Base-by-base conservation (phyloP, 1,140 invertebrate genomes). In the Phymorhynchus buccinoides region DNA sequence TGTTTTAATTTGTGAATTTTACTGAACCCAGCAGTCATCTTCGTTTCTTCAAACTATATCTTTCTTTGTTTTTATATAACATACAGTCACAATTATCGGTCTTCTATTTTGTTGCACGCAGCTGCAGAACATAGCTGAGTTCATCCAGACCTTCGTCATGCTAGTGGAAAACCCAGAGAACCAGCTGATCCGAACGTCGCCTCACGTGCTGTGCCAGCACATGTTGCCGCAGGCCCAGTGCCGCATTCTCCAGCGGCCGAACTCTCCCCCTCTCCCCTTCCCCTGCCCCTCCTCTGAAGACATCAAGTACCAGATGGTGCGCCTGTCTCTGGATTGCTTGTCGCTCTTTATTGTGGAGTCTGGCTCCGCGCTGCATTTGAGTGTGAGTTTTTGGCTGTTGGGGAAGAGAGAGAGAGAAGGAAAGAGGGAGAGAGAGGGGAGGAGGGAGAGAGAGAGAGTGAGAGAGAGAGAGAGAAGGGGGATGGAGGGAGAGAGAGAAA, bases 251-350 rank as follows among this genome's bases (percentile, higher is more conserved):
- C 77, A 83, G 39, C 62, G 56, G 3, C 80, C 90, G 82, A 22
- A 37, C 6, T 80, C 85, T 80, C 88, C 89, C 42, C 87, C 86
- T 87, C 86, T 87, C 56, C 88, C 87, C 18, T 90, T 95, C 52
- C 89, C 88, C 35, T 98, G 97, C 93, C 97, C 97, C 12, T 96
- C 96, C 66, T 95, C 96, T 0, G 97, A 98, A 89, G 96, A 98
- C 90, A 96, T 99, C 44, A 99, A 99, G 91, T 99, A 99, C 91
- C 95, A 96, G 90, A 97, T 99, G 96, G 96, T 97, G 9, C 94
- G 98, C 37, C 94, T 99, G 1, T 96, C 97, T 1, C 94, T 99
- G 37, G 98, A 99, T 94, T 96, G 96, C 0, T 94, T 99, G 7
- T 97, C 99, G 93, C 94, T 99, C 7, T 97, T 97, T 93, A 92